These are phyloP conservation scores for Aphelocoma californica DNA, from an alignment of 2,797 vertebrate genomes.

Conservation along the genomic window DNA sequence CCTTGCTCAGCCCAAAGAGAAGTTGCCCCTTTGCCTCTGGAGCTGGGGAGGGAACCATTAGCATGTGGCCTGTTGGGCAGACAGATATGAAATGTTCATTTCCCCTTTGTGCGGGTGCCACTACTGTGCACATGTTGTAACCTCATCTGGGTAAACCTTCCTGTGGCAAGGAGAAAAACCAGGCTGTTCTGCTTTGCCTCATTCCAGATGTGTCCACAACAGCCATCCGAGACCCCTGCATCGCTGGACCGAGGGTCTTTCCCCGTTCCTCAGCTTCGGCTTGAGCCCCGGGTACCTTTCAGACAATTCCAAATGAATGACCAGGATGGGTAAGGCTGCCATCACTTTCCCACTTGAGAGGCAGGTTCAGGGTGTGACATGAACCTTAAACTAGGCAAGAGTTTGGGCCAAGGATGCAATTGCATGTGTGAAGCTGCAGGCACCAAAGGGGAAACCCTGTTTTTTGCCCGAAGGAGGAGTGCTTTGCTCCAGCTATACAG, in stretches of 20 bases:
- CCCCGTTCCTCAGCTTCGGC: conserved; percentile 84
- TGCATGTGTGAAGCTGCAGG: not conserved
- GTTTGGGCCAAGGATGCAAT: not conserved
- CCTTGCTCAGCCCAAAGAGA: not conserved
- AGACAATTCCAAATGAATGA: conserved; percentile 86
- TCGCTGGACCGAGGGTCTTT: conserved; percentile 78
- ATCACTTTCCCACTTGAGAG: not conserved
- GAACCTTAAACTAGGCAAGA: not conserved
- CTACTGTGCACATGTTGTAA: fast-evolving
- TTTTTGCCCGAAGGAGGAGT: not conserved
- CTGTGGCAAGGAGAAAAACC: not conserved
- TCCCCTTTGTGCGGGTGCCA: not conserved
- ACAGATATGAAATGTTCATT: not conserved
- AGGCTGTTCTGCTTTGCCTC: not conserved
- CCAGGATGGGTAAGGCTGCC: conserved; percentile 76
- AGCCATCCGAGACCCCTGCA: conserved; percentile 82
- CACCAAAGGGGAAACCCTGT: not conserved
- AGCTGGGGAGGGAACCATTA: not conserved
- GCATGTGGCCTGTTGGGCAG: not conserved
- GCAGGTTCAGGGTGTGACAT: not conserved
- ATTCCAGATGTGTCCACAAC: conserved; percentile 94
- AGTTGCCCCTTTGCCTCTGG: not conserved
- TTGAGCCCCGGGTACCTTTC: conserved; percentile 89
- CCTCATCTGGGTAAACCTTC: not conserved
- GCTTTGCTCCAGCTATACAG: not conserved